Conservation (phyloP, 2,888 invertebrate genomes). For the Eristalis tenax region DNA sequence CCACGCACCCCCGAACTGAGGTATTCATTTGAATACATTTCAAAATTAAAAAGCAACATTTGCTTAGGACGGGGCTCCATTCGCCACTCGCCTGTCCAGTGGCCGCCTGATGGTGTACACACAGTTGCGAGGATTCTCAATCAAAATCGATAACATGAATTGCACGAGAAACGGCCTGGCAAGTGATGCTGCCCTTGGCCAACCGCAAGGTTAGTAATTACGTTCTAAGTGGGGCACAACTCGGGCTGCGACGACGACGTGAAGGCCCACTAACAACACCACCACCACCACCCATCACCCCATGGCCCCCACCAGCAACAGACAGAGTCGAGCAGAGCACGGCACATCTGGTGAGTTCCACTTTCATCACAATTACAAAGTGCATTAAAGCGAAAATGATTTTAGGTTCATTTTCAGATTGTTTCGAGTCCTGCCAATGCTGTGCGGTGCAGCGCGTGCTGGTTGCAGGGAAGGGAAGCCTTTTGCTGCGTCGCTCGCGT, state of each 20-base stretch:
- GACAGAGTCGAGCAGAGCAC: background rate
- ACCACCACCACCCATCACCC: background rate
- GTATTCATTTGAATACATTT: conserved; percentile 57
- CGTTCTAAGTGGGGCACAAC: conserved; percentile 50
- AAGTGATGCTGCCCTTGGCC: conserved; percentile 62
- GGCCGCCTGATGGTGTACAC: background rate
- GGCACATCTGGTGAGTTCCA: conserved; percentile 57
- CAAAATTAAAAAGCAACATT: conserved; percentile 53
- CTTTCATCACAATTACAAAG: conserved; percentile 58
- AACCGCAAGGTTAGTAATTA: conserved; percentile 68
- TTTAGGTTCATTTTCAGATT: conserved; percentile 59
- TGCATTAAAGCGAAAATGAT: conserved; percentile 57
- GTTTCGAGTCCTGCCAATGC: conserved; percentile 33
- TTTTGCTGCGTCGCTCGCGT: too few species aligned
- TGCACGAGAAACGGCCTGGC: conserved; percentile 3
- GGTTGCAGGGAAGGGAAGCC: background rate
- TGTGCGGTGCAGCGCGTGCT: background rate
- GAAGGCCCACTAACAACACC: background rate
- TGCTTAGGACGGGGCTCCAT: background rate
- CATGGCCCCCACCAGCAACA: background rate
- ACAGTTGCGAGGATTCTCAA: conserved; percentile 1
- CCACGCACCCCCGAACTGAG: conserved; percentile 15
- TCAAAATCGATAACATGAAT: conserved; percentile 51
- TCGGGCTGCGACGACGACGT: conserved; percentile 5
- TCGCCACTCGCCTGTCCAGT: background rate